These are phyloP conservation scores for Blastobasis adustella DNA, from an alignment of 2,888 invertebrate genomes.

Conservation along the genomic window DNA sequence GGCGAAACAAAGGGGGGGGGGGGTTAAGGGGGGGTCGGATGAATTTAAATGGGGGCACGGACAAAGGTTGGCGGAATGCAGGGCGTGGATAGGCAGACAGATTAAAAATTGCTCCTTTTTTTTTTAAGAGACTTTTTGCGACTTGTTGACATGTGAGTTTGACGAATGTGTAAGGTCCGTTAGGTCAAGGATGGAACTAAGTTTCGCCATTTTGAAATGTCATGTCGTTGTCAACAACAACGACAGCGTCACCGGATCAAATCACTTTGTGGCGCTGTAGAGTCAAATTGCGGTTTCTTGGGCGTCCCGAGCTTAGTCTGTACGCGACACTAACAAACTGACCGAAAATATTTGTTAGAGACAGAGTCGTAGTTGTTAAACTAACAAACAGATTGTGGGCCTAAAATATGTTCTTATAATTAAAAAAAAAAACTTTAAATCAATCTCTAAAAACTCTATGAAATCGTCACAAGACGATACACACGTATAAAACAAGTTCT, in stretches of 20 bases:
- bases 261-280: background rate
- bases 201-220: background rate
- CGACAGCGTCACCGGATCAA: background rate
- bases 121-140: background rate
- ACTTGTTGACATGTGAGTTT: background rate
- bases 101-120: background rate
- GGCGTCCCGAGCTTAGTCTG: too few relatives aligned
- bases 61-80: constrained; percentile 38
- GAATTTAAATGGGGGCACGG: constrained; percentile 59
- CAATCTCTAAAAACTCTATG: too few relatives aligned
- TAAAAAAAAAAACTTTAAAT: too few relatives aligned
- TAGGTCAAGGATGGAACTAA: background rate
- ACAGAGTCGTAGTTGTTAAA: too few relatives aligned
- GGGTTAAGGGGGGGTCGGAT: constrained; percentile 55
- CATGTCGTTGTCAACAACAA: background rate
- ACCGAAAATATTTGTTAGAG: too few relatives aligned
- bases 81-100: constrained; percentile 13
- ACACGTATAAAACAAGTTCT: too few relatives aligned
- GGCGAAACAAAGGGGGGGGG: constrained; percentile 49
- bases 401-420: too few relatives aligned
- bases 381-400: too few relatives aligned
- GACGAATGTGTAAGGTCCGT: background rate
- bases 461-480: too few relatives aligned
- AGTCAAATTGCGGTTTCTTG: background rate
- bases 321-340: background rate